Conservation (phyloP, 2,888 invertebrate species). For the Drosophila paramelanica region DNA sequence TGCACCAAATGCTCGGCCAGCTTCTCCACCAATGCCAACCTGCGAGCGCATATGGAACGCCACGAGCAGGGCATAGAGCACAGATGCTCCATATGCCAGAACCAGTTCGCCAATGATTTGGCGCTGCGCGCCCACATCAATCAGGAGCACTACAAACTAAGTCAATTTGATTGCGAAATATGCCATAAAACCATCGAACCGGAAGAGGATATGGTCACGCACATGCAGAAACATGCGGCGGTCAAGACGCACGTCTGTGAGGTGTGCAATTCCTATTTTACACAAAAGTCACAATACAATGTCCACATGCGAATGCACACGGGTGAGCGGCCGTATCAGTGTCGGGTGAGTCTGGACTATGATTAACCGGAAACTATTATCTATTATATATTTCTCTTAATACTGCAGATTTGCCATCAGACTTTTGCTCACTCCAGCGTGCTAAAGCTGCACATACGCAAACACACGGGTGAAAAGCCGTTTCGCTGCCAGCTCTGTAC, state of each 20-base stretch:
- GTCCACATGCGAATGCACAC: slow-evolving; percentile 94
- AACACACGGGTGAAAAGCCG: slow-evolving; percentile 94
- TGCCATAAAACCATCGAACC: slow-evolving; percentile 93
- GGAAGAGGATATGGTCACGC: slow-evolving; percentile 91
- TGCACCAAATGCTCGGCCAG: slow-evolving; percentile 90
- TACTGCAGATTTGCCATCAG: slow-evolving; percentile 82
- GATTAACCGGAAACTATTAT: not conserved
- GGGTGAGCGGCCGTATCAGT: slow-evolving; percentile 92
- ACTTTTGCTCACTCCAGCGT: slow-evolving; percentile 93
- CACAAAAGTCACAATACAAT: slow-evolving; percentile 93
- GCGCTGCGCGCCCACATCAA: slow-evolving; percentile 90
- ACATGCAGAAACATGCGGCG: slow-evolving; percentile 92
- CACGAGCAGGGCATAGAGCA: slow-evolving; percentile 91
- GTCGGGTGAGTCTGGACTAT: slow-evolving; percentile 87
- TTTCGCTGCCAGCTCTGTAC: slow-evolving; percentile 90
- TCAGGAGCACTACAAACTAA: slow-evolving; percentile 90
- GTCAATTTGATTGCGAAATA: slow-evolving; percentile 91
- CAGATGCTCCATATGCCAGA: slow-evolving; percentile 92
- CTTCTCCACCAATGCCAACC: slow-evolving; percentile 89
- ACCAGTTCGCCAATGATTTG: slow-evolving; percentile 90
- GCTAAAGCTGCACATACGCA: slow-evolving; percentile 91
- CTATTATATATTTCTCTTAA: not conserved
- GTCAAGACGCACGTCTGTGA: slow-evolving; percentile 91
- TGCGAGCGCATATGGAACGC: slow-evolving; percentile 88
- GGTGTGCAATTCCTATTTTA: slow-evolving; percentile 91